These are phyloP conservation scores for Psittacula cyanocephala DNA, from an alignment of 2,113 vertebrate genomes.

Conservation along the genomic window DNA sequence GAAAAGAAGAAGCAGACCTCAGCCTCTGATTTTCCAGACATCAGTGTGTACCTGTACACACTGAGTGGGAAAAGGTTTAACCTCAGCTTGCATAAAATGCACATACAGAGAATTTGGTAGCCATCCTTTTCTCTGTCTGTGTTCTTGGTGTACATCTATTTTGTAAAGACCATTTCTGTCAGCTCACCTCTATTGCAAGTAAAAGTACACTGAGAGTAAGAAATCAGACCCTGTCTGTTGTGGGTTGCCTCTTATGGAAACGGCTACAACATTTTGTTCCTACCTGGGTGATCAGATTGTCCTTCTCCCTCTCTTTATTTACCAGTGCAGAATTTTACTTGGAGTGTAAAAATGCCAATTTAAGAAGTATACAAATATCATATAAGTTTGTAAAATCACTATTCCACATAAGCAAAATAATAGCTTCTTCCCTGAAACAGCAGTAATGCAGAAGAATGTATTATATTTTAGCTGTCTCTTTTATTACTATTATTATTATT, in stretches of 20 bases:
- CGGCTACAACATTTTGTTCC: not conserved
- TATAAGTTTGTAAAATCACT: not conserved
- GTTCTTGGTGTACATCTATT: not conserved
- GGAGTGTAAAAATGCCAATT: not conserved
- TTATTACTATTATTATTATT: too few relatives aligned
- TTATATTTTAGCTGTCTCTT: not conserved
- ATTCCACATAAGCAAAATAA: not conserved
- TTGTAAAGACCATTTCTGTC: not conserved
- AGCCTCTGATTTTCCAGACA: not conserved
- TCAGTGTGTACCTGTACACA: not conserved
- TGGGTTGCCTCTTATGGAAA: not conserved
- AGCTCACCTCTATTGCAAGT: not conserved
- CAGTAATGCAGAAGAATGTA: not conserved
- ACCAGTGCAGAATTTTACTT: not conserved
- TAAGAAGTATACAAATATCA: not conserved
- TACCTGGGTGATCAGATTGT: not conserved
- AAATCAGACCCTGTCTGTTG: not conserved
- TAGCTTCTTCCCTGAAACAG: not conserved
- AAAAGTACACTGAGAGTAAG: not conserved
- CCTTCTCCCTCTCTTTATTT: not conserved
- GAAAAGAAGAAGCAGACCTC: not conserved
- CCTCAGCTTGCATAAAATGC: not conserved
- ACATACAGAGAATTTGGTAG: not conserved
- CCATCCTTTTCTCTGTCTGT: not conserved
- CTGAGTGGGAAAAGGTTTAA: not conserved